These are phyloP conservation scores for Sipunculus nudus DNA, from an alignment of 2,888 invertebrate species.

Conservation along the genomic window DNA sequence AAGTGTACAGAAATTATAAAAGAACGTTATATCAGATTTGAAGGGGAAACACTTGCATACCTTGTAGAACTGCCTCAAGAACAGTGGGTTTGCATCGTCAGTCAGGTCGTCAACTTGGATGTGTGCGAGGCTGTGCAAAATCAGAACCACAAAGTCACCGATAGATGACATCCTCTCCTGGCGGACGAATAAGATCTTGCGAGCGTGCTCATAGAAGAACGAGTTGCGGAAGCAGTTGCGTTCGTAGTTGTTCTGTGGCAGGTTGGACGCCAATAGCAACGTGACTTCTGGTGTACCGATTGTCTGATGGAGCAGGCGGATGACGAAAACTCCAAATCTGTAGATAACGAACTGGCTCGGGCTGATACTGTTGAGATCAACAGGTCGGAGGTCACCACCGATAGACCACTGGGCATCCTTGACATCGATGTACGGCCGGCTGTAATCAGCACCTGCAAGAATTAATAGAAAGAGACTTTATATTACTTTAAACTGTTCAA, in stretches of 20 bases:
- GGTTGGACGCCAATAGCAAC: slow-evolving; percentile 59
- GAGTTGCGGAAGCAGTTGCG: slow-evolving; percentile 56
- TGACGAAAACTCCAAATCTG: slow-evolving; percentile 61
- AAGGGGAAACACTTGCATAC: slow-evolving; percentile 36
- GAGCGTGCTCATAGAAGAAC: slow-evolving; percentile 55
- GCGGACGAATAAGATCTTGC: slow-evolving; percentile 57
- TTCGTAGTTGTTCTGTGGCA: slow-evolving; percentile 59
- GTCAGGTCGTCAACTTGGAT: slow-evolving; percentile 58
- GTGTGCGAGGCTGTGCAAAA: slow-evolving; percentile 62
- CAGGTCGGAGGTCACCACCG: slow-evolving; percentile 53
- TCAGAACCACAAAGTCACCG: slow-evolving; percentile 61
- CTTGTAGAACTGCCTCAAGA: slow-evolving; percentile 61
- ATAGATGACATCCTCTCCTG: slow-evolving; percentile 60
- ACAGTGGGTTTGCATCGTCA: slow-evolving; percentile 56
- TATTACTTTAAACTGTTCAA: no score
- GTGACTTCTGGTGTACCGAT: slow-evolving; percentile 53
- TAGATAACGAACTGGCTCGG: slow-evolving; percentile 61
- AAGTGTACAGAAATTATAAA: background rate
- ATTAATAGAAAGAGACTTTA: no score
- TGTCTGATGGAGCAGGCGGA: slow-evolving; percentile 51
- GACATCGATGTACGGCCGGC: slow-evolving; percentile 56
- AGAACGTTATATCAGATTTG: background rate
- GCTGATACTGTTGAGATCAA: slow-evolving; percentile 53
- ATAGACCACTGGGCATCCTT: slow-evolving; percentile 63
- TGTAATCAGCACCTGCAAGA: slow-evolving; percentile 59